Conservation (phyloP, 2,113 vertebrate genomes). For the Carassius carassius region DNA sequence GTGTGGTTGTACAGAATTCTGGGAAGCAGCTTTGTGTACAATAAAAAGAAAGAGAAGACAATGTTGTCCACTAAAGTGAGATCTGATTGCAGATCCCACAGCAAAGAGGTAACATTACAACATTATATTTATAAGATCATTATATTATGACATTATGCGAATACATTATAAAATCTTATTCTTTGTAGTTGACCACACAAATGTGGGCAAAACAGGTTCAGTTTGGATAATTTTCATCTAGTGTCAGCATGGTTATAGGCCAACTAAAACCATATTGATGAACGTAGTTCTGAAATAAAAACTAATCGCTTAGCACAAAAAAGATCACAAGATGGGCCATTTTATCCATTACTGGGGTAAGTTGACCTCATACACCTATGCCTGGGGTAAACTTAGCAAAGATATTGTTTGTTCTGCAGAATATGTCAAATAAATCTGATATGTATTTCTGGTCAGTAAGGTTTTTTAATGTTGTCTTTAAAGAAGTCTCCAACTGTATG, state of each 20-base stretch:
- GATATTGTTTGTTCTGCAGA: background rate
- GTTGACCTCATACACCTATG: background rate
- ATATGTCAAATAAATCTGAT: background rate
- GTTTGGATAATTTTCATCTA: background rate
- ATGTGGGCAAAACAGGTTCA: background rate
- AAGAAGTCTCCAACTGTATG: too few relatives aligned
- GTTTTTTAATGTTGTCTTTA: too few relatives aligned
- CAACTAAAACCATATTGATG: background rate
- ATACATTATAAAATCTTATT: background rate
- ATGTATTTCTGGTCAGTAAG: background rate
- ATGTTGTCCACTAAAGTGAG: constrained; percentile 14
- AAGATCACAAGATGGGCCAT: background rate
- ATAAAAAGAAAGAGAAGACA: constrained; percentile 18
- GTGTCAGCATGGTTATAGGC: background rate
- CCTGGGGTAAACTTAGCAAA: background rate
- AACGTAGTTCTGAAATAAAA: background rate
- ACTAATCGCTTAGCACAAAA: background rate
- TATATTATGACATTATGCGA: too few relatives aligned
- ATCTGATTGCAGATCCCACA: background rate
- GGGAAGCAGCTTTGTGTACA: background rate
- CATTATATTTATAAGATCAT: too few relatives aligned
- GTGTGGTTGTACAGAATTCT: background rate
- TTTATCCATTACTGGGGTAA: background rate
- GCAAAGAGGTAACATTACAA: background rate
- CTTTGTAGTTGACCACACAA: background rate